Evolutionary conservation across 2,113 vertebrate genomes (phyloP), one percentile per base, ranked within the genome.

Genomic region (Ophthalmolycus amberensis): DNA sequence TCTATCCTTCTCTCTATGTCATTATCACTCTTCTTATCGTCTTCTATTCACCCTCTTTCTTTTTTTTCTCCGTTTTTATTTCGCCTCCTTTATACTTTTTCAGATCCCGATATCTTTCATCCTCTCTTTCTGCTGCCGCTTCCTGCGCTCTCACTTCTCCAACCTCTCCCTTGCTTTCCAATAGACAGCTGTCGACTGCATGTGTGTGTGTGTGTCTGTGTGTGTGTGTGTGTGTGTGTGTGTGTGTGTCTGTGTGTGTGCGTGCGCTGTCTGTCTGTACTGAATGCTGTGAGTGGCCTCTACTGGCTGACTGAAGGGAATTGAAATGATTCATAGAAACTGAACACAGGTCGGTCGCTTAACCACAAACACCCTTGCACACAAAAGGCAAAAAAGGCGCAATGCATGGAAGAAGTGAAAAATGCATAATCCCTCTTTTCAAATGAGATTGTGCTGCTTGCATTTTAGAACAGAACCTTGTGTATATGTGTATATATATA

Each of bases 221-320:
- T 29, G 25, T 25, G 25, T 25, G 25, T 54, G 74, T 82, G 48
- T 52, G 71, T 54, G 64, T 16, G 29, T 14, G 29, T 44, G 71
- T 74, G 16, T 67, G 79, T 59, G 74, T 71, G 76, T 46, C 69
- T 52, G 75, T 37, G 80, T 66, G 72, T 75, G 85, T 75, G 77
- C 83, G 83, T 75, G 78, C 56, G 79, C 63, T 72, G 77, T 75
- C 87, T 83, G 85, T 81, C 90, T 0, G 63, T 94, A 95, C 93
- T 83, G 96, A 96, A 96, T 97, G 96, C 97, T 96, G 95, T 97
- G 97, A 99, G 97, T 98, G 98, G 96, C 98, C 98, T 97, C 97
- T 99, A 93, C 97, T 97, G 98, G 97, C 95, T 97, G 96, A 95
- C 96, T 95, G 95, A 95, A 95, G 95, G 93, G 94, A 97, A 93